Evolutionary conservation across 2,888 invertebrate species (phyloP).

Genomic region (Drosophila stalkeri): DNA sequence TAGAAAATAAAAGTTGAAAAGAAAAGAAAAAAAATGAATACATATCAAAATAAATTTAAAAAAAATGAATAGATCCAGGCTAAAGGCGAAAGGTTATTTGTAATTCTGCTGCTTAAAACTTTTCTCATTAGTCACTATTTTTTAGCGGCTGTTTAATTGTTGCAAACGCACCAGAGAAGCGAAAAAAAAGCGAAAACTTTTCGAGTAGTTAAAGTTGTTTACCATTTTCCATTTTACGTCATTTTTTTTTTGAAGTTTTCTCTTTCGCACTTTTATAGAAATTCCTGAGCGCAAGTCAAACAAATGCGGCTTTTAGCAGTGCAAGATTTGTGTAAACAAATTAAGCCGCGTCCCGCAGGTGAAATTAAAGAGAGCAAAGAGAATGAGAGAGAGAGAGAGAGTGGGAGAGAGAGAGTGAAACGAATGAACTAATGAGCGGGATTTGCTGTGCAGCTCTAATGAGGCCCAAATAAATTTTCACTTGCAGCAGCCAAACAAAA

Average conservation of each 20-base stretch:
- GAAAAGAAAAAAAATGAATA: not conserved
- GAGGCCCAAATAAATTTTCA: conserved; percentile 53
- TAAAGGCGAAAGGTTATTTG: conserved; percentile 53
- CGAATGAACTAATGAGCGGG: conserved; percentile 28
- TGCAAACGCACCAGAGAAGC: conserved; percentile 49
- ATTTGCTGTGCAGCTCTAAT: conserved; percentile 41
- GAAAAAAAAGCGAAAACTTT: conserved; percentile 39
- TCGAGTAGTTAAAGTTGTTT: conserved; percentile 62
- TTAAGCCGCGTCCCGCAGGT: conserved; percentile 49
- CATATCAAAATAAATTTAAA: conserved; percentile 1
- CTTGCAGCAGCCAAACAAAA: conserved; percentile 12
- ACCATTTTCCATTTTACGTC: conserved; percentile 41
- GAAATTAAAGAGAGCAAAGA: conserved; percentile 14
- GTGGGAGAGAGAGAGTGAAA: too few relatives aligned
- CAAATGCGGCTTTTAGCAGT: conserved; percentile 29
- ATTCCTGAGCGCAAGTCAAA: conserved; percentile 42
- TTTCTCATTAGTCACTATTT: conserved; percentile 80
- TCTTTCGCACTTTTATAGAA: conserved; percentile 10
- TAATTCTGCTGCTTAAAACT: conserved; percentile 61
- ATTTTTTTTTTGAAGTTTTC: conserved; percentile 27
- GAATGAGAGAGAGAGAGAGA: not conserved
- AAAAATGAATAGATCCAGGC: not conserved
- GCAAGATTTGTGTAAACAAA: conserved; percentile 75
- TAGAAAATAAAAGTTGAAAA: conserved; percentile 33
- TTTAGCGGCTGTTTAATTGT: conserved; percentile 76